Evolutionary conservation across 2,888 invertebrate genomes (phyloP).

Genomic region (Hymenopus coronatus): DNA sequence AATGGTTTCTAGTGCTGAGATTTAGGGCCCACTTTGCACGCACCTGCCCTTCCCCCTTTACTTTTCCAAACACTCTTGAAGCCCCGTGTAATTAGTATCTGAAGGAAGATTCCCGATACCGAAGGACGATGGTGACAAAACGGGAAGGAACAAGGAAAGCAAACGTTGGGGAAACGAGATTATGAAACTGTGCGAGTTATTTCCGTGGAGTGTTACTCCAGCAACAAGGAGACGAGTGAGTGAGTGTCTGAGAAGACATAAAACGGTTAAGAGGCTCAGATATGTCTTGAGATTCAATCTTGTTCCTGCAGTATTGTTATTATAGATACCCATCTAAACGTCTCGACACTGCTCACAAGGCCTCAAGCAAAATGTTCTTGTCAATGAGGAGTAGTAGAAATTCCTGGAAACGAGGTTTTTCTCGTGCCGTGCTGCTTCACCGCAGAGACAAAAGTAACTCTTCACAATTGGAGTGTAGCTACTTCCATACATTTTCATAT

Average conservation of each 20-base stretch:
- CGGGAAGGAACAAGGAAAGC: background rate
- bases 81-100: background rate
- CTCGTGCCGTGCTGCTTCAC: too few species aligned
- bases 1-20: background rate
- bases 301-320: background rate
- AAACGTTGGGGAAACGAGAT: background rate
- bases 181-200: background rate
- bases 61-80: background rate
- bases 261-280: background rate
- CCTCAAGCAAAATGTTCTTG: too few species aligned
- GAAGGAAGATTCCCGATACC: background rate
- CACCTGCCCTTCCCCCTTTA: background rate
- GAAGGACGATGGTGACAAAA: background rate
- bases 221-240: background rate
- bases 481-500: background rate
- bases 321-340: background rate
- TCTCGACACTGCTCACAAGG: background rate
- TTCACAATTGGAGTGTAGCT: background rate
- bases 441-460: background rate
- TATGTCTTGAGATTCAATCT: background rate
- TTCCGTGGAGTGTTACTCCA: background rate
- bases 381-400: too few species aligned
- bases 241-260: background rate
- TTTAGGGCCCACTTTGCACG: background rate
- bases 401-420: too few species aligned